These are phyloP conservation scores for Amaurobius ferox DNA, from an alignment of 2,888 invertebrate species.

Conservation along the genomic window DNA sequence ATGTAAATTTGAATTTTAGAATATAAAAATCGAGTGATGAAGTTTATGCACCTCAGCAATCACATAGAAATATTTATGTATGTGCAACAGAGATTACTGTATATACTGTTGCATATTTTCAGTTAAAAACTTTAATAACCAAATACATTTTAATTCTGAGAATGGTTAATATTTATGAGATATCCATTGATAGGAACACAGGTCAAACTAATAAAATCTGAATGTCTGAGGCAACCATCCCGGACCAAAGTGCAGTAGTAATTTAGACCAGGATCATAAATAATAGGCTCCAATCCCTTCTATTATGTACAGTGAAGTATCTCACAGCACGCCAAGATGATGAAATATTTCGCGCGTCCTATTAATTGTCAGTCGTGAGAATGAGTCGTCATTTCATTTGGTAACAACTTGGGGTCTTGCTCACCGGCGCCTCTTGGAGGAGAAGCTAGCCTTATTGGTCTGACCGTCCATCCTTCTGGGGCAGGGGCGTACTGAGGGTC, in stretches of 20 bases:
- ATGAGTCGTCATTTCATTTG: constrained; percentile 8
- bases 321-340: neutral
- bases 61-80: too few species aligned
- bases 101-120: too few species aligned
- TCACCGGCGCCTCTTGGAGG: constrained; percentile 29
- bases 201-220: constrained; percentile 6
- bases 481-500: neutral
- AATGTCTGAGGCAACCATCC: neutral
- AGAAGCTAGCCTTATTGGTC: constrained; percentile 11
- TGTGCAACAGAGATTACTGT: too few species aligned
- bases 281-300: constrained; percentile 1
- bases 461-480: neutral
- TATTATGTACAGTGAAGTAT: constrained; percentile 6
- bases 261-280: constrained; percentile 15
- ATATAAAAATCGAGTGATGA: too few species aligned
- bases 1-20: too few species aligned
- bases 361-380: constrained; percentile 5
- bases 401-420: constrained; percentile 40
- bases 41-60: too few species aligned
- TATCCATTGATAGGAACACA: too few species aligned
- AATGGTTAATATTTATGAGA: too few species aligned
- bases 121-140: too few species aligned
- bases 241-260: neutral
- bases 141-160: too few species aligned
- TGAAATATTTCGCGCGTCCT: neutral